These are phyloP conservation scores for Canis aureus DNA, from an alignment of 2,113 vertebrate species.

Conservation along the genomic window DNA sequence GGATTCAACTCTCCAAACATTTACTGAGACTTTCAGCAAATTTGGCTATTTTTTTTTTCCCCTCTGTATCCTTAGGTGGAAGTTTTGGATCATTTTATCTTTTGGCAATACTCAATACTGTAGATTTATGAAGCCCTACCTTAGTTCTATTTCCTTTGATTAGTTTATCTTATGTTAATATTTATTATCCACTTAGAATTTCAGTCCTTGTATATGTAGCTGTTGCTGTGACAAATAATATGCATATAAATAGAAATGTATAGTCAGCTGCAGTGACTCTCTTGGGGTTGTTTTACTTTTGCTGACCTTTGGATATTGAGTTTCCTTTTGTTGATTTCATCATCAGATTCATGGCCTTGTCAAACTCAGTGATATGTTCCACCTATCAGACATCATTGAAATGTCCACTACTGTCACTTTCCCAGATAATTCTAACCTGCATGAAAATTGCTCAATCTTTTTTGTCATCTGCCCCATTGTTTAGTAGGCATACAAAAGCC, in stretches of 20 bases:
- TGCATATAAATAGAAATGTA: background rate
- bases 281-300: background rate
- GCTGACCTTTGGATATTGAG: background rate
- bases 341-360: background rate
- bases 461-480: background rate
- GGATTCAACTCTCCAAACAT: constrained; percentile 24
- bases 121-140: background rate
- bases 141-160: background rate
- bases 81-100: constrained; percentile 56
- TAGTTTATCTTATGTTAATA: constrained; percentile 22
- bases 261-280: background rate
- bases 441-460: background rate
- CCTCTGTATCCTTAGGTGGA: constrained; percentile 16
- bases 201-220: background rate
- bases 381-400: background rate
- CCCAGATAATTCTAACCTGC: background rate
- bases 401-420: background rate
- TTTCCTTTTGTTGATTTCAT: background rate
- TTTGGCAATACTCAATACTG: background rate
- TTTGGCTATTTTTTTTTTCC: background rate
- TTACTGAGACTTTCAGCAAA: constrained; percentile 49
- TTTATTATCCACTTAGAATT: constrained; percentile 42
- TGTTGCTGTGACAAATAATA: background rate
- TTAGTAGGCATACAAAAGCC: background rate
- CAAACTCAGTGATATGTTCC: background rate